Conservation (phyloP, 2,888 invertebrate genomes). For the Philaethria dido region DNA sequence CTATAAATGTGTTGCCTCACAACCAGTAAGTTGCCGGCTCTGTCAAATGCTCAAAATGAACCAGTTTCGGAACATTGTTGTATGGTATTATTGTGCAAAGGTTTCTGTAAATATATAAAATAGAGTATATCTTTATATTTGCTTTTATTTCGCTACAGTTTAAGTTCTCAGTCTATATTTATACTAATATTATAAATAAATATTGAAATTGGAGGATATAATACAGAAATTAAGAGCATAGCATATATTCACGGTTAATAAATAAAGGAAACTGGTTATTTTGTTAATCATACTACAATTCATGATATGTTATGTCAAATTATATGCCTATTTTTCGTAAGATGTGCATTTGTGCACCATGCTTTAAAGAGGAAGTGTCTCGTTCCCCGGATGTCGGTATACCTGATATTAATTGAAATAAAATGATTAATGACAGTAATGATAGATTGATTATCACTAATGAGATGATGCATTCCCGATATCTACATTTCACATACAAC, state of each 20-base stretch:
- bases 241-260: background rate
- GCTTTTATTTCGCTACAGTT: background rate
- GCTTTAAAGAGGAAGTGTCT: constrained; percentile 15
- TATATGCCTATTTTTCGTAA: background rate
- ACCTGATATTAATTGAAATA: constrained; percentile 29
- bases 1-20: constrained; percentile 23
- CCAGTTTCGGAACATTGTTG: constrained; percentile 37
- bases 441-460: constrained; percentile 50
- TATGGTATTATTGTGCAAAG: background rate
- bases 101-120: background rate
- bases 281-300: background rate
- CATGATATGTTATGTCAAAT: background rate
- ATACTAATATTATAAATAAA: background rate
- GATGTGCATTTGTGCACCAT: constrained; percentile 29
- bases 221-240: background rate
- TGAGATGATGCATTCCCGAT: constrained; percentile 63
- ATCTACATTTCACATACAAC: constrained; percentile 80
- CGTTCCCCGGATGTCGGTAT: constrained; percentile 10
- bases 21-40: constrained; percentile 30
- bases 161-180: background rate
- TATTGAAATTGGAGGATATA: background rate
- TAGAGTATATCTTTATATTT: background rate
- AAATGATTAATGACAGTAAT: constrained; percentile 34
- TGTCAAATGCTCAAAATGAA: constrained; percentile 37
- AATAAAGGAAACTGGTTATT: constrained; percentile 22